These are phyloP conservation scores for Tinea semifulvella DNA, from an alignment of 2,888 invertebrate genomes.

Conservation along the genomic window DNA sequence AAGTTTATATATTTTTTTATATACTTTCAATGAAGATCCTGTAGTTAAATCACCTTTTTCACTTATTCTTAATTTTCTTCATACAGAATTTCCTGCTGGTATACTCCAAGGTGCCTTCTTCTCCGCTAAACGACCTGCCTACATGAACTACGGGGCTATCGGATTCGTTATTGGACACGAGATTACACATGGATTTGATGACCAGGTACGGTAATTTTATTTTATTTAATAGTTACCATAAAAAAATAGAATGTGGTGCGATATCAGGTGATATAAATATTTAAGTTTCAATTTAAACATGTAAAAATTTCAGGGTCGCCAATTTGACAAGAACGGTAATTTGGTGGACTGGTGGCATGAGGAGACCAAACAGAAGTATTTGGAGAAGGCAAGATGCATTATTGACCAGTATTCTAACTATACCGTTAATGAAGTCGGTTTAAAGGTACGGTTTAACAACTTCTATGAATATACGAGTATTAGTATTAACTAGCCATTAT, in stretches of 20 bases:
- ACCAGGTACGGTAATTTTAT: slow-evolving; percentile 59
- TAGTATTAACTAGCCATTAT: too few relatives aligned
- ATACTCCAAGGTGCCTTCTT: slow-evolving; percentile 94
- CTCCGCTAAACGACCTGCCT: slow-evolving; percentile 85
- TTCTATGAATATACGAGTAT: too few relatives aligned
- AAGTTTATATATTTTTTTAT: too few relatives aligned
- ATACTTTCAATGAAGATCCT: background rate
- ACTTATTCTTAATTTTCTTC: too few relatives aligned
- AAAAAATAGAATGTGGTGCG: too few relatives aligned
- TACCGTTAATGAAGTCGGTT: slow-evolving; percentile 77
- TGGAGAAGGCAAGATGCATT: slow-evolving; percentile 88
- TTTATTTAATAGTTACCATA: too few relatives aligned
- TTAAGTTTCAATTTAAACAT: too few relatives aligned
- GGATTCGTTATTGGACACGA: slow-evolving; percentile 93
- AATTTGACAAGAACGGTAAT: slow-evolving; percentile 92
- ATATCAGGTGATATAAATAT: too few relatives aligned
- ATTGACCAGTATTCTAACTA: slow-evolving; percentile 94
- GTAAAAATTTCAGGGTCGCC: slow-evolving; percentile 75
- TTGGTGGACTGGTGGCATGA: slow-evolving; percentile 93
- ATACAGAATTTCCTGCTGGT: slow-evolving; percentile 91
- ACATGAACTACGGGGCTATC: slow-evolving; percentile 92
- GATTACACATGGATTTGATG: slow-evolving; percentile 91
- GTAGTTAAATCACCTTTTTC: too few relatives aligned
- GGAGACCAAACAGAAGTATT: slow-evolving; percentile 81
- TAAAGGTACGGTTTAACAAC: slow-evolving; percentile 75